A percentile compares a stretch with the other conserved stretches of the same genome.
These are phyloP conservation scores for Drosophila rubida DNA, from an alignment of 2,888 invertebrate species.

Conservation along the genomic window DNA sequence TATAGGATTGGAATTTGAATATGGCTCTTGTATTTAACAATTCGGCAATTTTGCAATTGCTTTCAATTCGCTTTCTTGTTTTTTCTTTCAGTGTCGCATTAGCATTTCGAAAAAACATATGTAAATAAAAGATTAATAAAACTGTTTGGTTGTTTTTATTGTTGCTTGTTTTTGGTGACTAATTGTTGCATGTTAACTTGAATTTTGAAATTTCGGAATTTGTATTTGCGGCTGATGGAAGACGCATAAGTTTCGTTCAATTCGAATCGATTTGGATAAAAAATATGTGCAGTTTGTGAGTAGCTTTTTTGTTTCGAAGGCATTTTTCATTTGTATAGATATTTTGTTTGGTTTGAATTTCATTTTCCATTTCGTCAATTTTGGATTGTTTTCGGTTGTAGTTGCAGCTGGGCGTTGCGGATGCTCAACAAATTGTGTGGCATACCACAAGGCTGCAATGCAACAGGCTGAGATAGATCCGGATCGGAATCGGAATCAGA, in stretches of 20 bases:
- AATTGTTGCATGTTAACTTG: conserved; percentile 19
- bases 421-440: conserved; percentile 16
- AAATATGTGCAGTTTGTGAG: conserved; percentile 40
- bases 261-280: conserved; percentile 17
- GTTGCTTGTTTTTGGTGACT: conserved; percentile 31
- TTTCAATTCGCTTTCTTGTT: background rate
- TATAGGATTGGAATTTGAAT: conserved; percentile 3
- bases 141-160: conserved; percentile 34
- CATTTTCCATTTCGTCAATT: background rate
- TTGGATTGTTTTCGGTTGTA: background rate
- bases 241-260: conserved; percentile 29
- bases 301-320: conserved; percentile 13
- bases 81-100: conserved; percentile 24
- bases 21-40: conserved; percentile 9
- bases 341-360: background rate
- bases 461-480: conserved; percentile 22
- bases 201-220: conserved; percentile 28
- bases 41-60: conserved; percentile 41
- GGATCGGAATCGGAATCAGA: background rate
- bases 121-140: conserved; percentile 74
- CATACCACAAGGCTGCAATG: conserved; percentile 41
- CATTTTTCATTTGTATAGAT: background rate
- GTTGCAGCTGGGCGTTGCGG: conserved; percentile 6
- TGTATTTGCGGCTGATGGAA: conserved; percentile 25
- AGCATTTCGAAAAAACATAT: conserved; percentile 47